Conservation (phyloP, 2,113 vertebrate genomes). For the Chlamydotis undulata region DNA sequence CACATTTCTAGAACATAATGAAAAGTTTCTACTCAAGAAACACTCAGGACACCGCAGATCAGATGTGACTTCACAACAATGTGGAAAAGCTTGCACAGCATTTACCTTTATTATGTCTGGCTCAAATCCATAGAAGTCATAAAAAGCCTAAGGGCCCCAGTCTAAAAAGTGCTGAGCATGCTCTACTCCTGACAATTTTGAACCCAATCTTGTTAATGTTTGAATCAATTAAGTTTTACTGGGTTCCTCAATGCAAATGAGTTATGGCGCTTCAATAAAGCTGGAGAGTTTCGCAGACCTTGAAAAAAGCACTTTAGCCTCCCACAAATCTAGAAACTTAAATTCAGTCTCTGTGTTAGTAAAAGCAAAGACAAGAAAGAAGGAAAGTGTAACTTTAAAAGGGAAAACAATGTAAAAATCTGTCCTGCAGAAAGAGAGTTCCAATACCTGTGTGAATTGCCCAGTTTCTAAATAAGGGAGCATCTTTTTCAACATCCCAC, state of each 20-base stretch:
- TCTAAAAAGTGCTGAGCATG: constrained; percentile 21
- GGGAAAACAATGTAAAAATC: neutral
- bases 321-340: neutral
- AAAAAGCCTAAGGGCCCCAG: constrained; percentile 13
- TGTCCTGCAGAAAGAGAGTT: neutral
- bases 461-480: constrained; percentile 90
- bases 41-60: neutral
- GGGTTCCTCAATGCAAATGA: constrained; percentile 16
- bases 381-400: neutral
- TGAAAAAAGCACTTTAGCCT: neutral
- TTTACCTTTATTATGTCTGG: constrained; percentile 44
- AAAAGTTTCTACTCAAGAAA: constrained; percentile 23
- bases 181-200: neutral
- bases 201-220: neutral
- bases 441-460: constrained; percentile 88
- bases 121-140: neutral
- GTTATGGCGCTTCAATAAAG: neutral
- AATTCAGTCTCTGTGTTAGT: neutral
- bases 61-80: neutral
- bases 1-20: neutral
- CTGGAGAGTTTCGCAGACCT: neutral
- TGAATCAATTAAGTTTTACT: constrained; percentile 37
- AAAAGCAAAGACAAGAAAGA: neutral
- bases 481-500: constrained; percentile 91
- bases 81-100: constrained; percentile 30